Conservation (phyloP, 2,113 vertebrate genomes). For the Gopherus evgoodei region DNA sequence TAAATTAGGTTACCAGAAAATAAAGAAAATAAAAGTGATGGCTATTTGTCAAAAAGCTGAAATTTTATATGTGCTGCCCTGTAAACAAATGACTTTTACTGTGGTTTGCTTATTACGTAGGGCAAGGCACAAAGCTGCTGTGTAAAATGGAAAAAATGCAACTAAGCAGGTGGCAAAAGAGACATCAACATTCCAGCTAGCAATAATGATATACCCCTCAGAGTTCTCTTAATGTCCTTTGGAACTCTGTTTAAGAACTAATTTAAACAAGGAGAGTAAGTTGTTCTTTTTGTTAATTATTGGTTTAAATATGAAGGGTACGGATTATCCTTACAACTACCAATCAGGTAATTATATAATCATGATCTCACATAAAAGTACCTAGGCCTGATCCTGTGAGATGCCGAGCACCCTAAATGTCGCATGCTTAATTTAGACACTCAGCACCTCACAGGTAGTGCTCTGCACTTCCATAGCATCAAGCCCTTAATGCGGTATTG, state of each 20-base stretch:
- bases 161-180: background rate
- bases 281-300: background rate
- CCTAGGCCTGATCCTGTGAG: background rate
- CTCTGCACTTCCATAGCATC: accelerated
- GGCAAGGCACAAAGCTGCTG: background rate
- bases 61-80: background rate
- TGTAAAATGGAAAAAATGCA: background rate
- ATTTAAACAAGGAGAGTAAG: background rate
- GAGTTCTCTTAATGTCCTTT: background rate
- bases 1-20: background rate
- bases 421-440: accelerated
- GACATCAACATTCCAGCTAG: accelerated
- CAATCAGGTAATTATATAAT: background rate
- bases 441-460: background rate
- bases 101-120: background rate
- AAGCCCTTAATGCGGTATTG: accelerated
- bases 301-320: background rate
- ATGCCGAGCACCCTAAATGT: background rate
- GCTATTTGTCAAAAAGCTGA: background rate
- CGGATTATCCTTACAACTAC: background rate
- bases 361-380: background rate
- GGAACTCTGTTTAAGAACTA: background rate
- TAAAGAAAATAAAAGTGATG: background rate
- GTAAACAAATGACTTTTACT: background rate
- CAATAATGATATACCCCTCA: background rate